Base-by-base conservation (phyloP, 1,140 invertebrate genomes). In the Zaprionus gabonicus region DNA sequence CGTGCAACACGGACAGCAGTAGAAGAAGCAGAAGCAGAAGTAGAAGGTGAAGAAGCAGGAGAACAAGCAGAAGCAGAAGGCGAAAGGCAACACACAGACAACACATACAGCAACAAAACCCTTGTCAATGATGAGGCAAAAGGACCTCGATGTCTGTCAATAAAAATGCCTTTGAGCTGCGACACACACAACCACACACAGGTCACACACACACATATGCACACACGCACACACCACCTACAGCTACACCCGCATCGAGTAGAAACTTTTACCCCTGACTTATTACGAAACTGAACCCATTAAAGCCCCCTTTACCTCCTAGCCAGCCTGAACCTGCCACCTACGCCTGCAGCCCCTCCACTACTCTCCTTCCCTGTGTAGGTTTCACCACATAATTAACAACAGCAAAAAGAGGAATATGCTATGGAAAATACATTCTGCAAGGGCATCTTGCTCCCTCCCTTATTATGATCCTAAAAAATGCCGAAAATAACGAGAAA, bases 141-240 rank as follows among this genome's bases (percentile, higher is more conserved):
- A 76, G 71, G 70, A 58, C 56, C 70, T 20, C 44, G 28, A 46
- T 53, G 70, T 57, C 78, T 87, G 83, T 87, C 84, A 84, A 88
- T 87, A 84, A 74, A 78, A 86, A 80, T 71, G 62, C 79, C 76
- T 80, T 86, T 74, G 74, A 86, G 72, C 82, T 71, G 44, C 34
- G 34, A 53, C 58, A 58, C 56, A 73, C 62, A 51, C 36, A 74
- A 25, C 28, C 46, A 56, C 12, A 69, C 25, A 58, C 27, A 49
- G 1, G 4, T 15, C 7, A 57, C 28, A 25, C 28, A 53, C 49
- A 53, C 23, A 28, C n/a, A 69, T 38, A 17, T 13, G 38, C 28
- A 28, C 12, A 59, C 56, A 17, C 27, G 38, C 20, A 72, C 36
- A 57, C 20, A 69, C 31, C 10, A 49, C 41, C n/a, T 15, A 27